phyloP scores from a whole-genome alignment of 2,888 invertebrate genomes.

The Parthenolecanium corni region DNA sequence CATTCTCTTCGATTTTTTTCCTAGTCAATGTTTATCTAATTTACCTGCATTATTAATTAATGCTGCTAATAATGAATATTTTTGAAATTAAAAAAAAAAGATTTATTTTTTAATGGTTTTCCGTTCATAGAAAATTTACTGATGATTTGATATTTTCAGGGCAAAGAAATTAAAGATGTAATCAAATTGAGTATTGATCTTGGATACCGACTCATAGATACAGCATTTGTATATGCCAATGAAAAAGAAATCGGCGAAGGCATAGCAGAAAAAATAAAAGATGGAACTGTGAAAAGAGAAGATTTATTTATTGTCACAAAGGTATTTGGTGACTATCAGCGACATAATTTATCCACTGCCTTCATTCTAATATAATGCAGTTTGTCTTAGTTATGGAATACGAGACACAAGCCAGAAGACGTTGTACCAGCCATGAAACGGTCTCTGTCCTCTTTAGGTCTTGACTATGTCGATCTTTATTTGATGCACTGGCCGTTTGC shows the following conservation, averaged over 20 bases:
- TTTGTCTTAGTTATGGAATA: constrained; percentile 55
- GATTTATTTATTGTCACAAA: constrained; percentile 12
- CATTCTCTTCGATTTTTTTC: no score
- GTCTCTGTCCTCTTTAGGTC: constrained; percentile 56
- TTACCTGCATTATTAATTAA: no score
- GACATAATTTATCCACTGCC: background rate
- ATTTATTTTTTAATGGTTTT: no score
- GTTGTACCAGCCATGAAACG: constrained; percentile 57
- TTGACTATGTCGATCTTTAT: constrained; percentile 74
- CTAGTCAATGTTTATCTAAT: no score
- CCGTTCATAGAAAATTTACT: no score
- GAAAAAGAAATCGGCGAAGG: constrained; percentile 4
- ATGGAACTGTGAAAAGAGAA: constrained; percentile 2
- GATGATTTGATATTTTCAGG: no score
- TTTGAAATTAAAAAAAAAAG: no score
- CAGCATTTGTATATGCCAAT: constrained; percentile 11
- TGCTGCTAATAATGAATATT: no score
- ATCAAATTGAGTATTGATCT: no score
- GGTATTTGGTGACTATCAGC: background rate
- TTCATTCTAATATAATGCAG: background rate
- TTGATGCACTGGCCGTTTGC: constrained; percentile 87
- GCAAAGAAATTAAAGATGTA: no score
- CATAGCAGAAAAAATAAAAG: background rate
- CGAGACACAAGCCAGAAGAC: constrained; percentile 64
- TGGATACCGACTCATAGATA: constrained; percentile 19